These are phyloP conservation scores for Heterohyrax brucei DNA, from an alignment of 2,797 vertebrate species.

Conservation along the genomic window DNA sequence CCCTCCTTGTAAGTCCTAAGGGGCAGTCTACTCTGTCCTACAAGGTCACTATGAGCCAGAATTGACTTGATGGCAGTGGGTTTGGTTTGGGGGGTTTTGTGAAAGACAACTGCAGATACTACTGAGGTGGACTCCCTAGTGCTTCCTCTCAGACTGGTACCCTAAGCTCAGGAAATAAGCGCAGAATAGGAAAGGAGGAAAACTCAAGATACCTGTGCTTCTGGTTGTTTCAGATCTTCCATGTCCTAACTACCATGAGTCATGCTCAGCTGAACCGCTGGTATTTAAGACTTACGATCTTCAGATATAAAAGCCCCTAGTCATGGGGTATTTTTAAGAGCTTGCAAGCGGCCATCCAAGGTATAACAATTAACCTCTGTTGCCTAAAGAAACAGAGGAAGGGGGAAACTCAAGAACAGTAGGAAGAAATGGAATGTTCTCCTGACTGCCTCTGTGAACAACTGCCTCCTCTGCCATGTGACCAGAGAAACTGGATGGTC, in stretches of 20 bases:
- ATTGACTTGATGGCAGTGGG: no score
- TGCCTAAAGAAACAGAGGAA: no score
- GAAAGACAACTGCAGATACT: conserved; percentile 16
- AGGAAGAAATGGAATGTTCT: no score
- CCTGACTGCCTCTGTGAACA: no score
- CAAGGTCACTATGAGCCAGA: no score
- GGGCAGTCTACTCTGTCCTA: no score
- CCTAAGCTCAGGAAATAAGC: neutral
- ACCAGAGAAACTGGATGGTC: no score
- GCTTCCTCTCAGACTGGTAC: neutral
- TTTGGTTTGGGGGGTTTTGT: neutral
- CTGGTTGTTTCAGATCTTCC: neutral
- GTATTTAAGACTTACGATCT: neutral
- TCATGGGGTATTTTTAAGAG: neutral
- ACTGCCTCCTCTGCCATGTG: no score
- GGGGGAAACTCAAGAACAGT: no score
- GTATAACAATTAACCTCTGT: no score
- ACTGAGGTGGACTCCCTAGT: conserved; percentile 12
- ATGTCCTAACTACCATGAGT: neutral
- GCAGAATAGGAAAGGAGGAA: neutral
- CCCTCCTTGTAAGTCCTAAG: no score
- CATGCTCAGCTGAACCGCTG: neutral
- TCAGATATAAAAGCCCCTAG: neutral
- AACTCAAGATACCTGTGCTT: neutral
- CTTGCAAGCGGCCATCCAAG: no score